Evolutionary conservation across 2,113 vertebrate genomes (phyloP), one percentile per base, ranked within the genome.

Genomic region (Amphiprion percula): DNA sequence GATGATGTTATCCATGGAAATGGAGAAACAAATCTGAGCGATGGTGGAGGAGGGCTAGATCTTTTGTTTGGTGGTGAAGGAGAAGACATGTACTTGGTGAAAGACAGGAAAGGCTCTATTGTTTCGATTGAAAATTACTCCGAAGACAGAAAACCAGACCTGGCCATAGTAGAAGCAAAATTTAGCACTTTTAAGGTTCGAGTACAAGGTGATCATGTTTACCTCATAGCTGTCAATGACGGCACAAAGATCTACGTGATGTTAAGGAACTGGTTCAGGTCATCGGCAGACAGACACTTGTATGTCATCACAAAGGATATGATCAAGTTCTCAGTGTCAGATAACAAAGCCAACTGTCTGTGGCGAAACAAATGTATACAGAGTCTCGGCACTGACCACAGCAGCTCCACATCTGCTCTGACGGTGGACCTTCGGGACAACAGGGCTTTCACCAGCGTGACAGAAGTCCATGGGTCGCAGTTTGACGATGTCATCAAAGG

Each of bases 11-110:
- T 91, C 1, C 63, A 26, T 26, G 88, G 90, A 26, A 91, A 91
- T 39, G 56, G n/a, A 52, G 65, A 86, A 63, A 90, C 59, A 4
- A 90, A 92, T 28, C 2, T 88, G 44, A 79, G 90, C 1, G 87
- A 86, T 52, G 88, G 90, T 17, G 88, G 85, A 44, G 90, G 90
- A 49, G 90, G 90, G 55, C 1, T 0, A 3, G 88, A 90, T 58
- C 4, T 0, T 41, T 14, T 90, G 68, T 63, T 21, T 15, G 88
- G 85, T 24, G 71, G 79, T 55, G 81, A 83, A 64, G 87, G 81
- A 66, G 83, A 84, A 30, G 85, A 92, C 41, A 52, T 80, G 5
- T 88, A 92, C 56, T 41, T 88, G 19, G 79, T 92, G 19, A 86
- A 83, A 64, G 24, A 23, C 6, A 52, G 49, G 47, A 1, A n/a